Percentiles rank a stretch among this genome's conserved stretches.
Evolutionary conservation across 2,888 invertebrate species (phyloP).

Genomic region (Euplexia lucipara): DNA sequence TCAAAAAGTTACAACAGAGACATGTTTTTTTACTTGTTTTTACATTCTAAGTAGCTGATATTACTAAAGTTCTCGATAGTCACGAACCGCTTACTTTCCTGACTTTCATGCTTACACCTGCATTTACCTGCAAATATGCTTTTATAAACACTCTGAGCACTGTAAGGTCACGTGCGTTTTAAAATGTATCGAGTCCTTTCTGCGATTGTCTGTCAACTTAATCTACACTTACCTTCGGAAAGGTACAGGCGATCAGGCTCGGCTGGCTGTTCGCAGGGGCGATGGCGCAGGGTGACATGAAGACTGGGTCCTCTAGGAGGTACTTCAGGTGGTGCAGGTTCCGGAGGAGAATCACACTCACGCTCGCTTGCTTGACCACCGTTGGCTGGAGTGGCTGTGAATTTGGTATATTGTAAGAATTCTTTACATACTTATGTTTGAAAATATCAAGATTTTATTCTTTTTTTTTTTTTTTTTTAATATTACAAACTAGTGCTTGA

Average conservation of each 20-base stretch:
- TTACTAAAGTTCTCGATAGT: no score
- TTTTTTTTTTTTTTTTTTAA: no score
- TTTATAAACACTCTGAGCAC: no score
- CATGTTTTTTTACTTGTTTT: no score
- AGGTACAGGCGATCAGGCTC: slow-evolving; percentile 87
- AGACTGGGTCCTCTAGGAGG: slow-evolving; percentile 96
- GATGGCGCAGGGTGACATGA: slow-evolving; percentile 91
- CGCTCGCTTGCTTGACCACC: slow-evolving; percentile 86
- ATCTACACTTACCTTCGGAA: slow-evolving; percentile 82
- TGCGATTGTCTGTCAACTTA: background rate
- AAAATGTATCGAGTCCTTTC: background rate
- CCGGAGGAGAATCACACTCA: slow-evolving; percentile 94
- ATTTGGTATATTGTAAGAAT: background rate
- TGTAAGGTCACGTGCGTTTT: no score
- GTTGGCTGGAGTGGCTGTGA: slow-evolving; percentile 61
- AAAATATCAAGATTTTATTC: background rate
- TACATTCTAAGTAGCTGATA: no score
- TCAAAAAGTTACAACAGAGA: no score
- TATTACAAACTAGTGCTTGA: no score
- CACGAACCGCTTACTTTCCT: no score
- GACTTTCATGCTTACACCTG: no score
- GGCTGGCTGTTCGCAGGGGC: slow-evolving; percentile 86
- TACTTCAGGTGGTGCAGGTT: slow-evolving; percentile 96
- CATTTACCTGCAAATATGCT: no score
- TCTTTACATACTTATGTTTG: background rate